Conservation (phyloP, 2,797 vertebrate genomes). For the Sebastes hopkinsi region DNA sequence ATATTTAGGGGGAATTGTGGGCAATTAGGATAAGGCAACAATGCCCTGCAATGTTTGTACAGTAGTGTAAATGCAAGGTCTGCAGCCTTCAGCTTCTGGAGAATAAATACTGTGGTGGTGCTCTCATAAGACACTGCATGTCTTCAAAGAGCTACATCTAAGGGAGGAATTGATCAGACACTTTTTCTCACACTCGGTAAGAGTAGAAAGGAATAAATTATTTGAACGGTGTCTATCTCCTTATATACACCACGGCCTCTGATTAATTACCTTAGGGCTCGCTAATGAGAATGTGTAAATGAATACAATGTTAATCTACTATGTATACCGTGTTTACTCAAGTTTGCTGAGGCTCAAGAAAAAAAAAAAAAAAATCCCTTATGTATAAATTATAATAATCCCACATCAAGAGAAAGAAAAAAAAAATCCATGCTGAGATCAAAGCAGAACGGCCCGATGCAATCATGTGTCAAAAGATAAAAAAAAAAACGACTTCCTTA, state of each 20-base stretch:
- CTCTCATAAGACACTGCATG: conserved; percentile 64
- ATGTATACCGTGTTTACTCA: conserved; percentile 80
- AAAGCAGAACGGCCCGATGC: conserved; percentile 76
- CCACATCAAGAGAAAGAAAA: conserved; percentile 73
- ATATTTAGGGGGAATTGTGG: conserved; percentile 30
- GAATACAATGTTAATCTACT: conserved; percentile 79
- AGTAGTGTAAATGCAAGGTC: conserved; percentile 44
- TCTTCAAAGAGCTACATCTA: conserved; percentile 77
- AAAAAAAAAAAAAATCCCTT: conserved; percentile 77
- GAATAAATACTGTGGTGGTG: conserved; percentile 56
- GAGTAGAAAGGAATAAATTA: conserved; percentile 76
- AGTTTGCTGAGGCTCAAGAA: conserved; percentile 75
- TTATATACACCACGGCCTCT: conserved; percentile 56
- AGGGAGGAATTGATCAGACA: conserved; percentile 79
- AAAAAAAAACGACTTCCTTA: conserved; percentile 72
- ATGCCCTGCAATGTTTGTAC: conserved; percentile 51
- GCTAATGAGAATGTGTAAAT: conserved; percentile 84
- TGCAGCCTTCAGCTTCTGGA: conserved; percentile 52
- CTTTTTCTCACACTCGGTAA: conserved; percentile 75
- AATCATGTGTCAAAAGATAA: conserved; percentile 84
- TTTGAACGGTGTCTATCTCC: conserved; percentile 68
- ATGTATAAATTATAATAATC: conserved; percentile 88
- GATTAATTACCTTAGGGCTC: conserved; percentile 81
- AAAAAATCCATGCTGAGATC: conserved; percentile 76
- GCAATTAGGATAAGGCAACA: conserved; percentile 43